Conservation (phyloP, 2,888 invertebrate genomes). For the Chirona hameri region DNA sequence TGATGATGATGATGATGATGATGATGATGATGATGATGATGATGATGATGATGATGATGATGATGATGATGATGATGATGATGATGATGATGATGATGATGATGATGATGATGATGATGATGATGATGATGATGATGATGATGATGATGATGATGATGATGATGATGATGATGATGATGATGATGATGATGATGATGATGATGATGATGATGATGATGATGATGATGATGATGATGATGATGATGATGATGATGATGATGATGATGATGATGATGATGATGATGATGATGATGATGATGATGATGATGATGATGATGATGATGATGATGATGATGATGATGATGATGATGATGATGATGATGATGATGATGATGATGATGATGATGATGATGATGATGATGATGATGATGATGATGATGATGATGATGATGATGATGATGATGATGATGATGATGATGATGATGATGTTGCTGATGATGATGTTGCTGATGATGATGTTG, state of each 20-base stretch:
- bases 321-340: neutral
- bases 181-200: neutral
- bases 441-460: too few relatives aligned
- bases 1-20: conserved; percentile 22
- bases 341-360: neutral
- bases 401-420: conserved; percentile 22
- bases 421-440: conserved; percentile 22
- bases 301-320: neutral
- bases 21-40: conserved; percentile 9
- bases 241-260: neutral
- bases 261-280: neutral
- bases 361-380: conserved; percentile 5
- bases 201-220: neutral
- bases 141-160: neutral
- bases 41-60: conserved; percentile 10
- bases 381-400: conserved; percentile 11
- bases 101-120: conserved; percentile 10
- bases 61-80: conserved; percentile 11
- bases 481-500: too few relatives aligned
- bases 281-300: neutral
- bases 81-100: conserved; percentile 22
- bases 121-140: neutral
- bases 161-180: neutral
- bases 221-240: neutral
- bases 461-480: too few relatives aligned